Base-by-base conservation (phyloP, 2,797 vertebrate genomes). In the Esox masquinongy region DNA sequence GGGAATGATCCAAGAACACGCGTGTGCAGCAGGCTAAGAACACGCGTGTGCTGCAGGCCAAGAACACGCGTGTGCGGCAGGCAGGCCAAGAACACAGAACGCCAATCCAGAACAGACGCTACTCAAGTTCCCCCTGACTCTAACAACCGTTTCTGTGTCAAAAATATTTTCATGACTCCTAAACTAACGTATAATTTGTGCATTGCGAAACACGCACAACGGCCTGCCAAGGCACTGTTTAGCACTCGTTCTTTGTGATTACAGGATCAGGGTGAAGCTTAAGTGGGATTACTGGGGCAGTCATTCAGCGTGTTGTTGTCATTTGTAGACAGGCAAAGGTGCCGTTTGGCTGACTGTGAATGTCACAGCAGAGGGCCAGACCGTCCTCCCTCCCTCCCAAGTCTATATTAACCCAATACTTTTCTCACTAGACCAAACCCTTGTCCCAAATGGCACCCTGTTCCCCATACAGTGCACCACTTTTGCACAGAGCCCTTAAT, bases 251-350 rank as follows among this genome's bases (percentile, higher is more conserved):
- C 56, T 80, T 72, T 84, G 80, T 90, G 86, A 91, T 92, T 89
- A 90, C 68, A 5, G 75, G 78, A 88, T 88, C 82, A 84, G 81
- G 68, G 67, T 83, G 74, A 80, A 84, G 59, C 85, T 72, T 74
- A 67, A 53, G 78, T 50, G 26, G 64, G 75, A 74, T 24, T 39
- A 14, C 67, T 43, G 66, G 83, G 82, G 77, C 80, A 68, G 50
- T 88, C 79, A 89, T 91, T 89, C 90, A 19, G 80, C 85, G 85
- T 77, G 86, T 83, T 85, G 84, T 84, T 72, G 16, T 24, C 73
- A 77, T 80, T 78, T 74, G 68, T 85, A 83, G 86, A 83, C 79
- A 77, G 22, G 22, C 56, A 9, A 74, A 63, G 77, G 72, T 84
- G 80, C 85, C 12, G 43, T 47, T 47, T 79, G 47, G 79, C 69